Conservation (phyloP, 2,888 invertebrate species). For the Drymonia ruficornis region DNA sequence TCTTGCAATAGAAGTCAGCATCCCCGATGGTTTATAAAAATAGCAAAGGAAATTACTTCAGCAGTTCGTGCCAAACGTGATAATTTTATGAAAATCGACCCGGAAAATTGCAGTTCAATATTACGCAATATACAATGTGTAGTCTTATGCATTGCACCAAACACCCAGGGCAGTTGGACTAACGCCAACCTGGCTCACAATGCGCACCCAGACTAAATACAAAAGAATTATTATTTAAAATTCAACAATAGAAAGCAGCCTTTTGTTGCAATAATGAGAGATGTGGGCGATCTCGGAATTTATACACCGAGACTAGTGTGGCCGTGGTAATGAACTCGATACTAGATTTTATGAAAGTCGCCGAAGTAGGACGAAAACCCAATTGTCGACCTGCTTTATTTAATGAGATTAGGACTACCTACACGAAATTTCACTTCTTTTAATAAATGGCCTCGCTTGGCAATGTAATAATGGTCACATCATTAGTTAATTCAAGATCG, state of each 20-base stretch:
- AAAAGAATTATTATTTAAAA: constrained; percentile 43
- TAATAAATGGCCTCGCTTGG: not conserved
- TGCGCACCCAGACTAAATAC: constrained; percentile 39
- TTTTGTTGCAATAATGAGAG: constrained; percentile 46
- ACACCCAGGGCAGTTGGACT: constrained; percentile 41
- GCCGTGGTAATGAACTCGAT: constrained; percentile 45
- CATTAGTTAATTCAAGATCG: not conserved
- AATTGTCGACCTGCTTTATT: constrained; percentile 23
- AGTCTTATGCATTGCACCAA: constrained; percentile 33
- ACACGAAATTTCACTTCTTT: constrained; percentile 2
- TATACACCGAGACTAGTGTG: constrained; percentile 18
- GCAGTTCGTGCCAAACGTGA: not conserved
- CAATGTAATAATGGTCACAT: not conserved
- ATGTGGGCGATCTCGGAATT: constrained; percentile 23
- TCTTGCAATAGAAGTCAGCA: not conserved
- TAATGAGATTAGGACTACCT: constrained; percentile 7
- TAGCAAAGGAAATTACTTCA: not conserved
- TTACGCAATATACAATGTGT: constrained; percentile 25
- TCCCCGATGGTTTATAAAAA: not conserved
- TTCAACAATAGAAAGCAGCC: constrained; percentile 44
- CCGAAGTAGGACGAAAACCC: constrained; percentile 24
- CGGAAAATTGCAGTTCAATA: not conserved
- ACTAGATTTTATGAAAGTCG: constrained; percentile 21
- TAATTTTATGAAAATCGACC: not conserved
- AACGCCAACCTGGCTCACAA: constrained; percentile 43